Percentiles rank a stretch among this genome's conserved stretches.
phyloP scores from a whole-genome alignment of 1,140 invertebrate species.

The Atta colombica region DNA sequence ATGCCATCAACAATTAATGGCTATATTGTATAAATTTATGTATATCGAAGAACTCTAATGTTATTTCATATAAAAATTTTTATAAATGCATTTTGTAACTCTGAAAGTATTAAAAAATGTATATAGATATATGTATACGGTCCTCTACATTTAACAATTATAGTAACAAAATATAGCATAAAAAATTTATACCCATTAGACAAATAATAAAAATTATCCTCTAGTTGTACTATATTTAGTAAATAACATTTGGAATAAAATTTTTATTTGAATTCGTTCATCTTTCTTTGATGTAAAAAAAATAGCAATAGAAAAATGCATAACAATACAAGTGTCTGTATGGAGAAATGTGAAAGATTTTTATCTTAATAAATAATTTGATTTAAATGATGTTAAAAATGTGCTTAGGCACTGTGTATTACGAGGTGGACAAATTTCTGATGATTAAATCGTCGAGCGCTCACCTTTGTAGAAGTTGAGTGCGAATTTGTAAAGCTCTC shows the following conservation, averaged over 20 bases:
- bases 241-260: constrained; percentile 5
- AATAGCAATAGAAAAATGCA: neutral
- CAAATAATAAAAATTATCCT: neutral
- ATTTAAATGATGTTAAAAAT: neutral
- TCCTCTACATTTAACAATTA: neutral
- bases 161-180: neutral
- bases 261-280: neutral
- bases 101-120: too few relatives aligned
- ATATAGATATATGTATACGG: too few relatives aligned
- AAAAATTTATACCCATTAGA: neutral
- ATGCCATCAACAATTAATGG: neutral
- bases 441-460: constrained; percentile 45
- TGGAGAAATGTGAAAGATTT: neutral
- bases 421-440: neutral
- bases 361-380: neutral
- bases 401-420: too few relatives aligned
- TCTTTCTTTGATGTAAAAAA: neutral
- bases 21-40: neutral
- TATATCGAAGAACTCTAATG: neutral
- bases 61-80: constrained; percentile 12
- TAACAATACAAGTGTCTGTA: neutral
- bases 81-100: neutral
- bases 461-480: constrained; percentile 96
- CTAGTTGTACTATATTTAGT: neutral
- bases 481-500: constrained; percentile 94